These are phyloP conservation scores for Sebastes fasciatus DNA, from an alignment of 2,113 vertebrate genomes.

Conservation along the genomic window DNA sequence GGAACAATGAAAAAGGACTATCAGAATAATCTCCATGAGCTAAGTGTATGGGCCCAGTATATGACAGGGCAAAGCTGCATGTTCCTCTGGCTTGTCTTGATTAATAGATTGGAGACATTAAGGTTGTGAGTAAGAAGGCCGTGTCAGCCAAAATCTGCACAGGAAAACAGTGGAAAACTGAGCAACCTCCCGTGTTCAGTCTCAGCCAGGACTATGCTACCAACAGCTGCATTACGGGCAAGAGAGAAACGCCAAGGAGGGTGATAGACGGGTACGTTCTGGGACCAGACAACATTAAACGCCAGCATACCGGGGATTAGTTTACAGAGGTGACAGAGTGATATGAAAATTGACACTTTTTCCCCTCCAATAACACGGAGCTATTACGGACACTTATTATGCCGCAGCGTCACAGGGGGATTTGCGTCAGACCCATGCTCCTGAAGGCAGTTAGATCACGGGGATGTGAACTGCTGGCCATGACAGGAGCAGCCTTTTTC, in stretches of 20 bases:
- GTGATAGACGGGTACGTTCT: conserved; percentile 23
- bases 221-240: conserved; percentile 34
- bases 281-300: conserved; percentile 47
- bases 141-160: conserved; percentile 34
- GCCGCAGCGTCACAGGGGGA: conserved; percentile 60
- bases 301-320: conserved; percentile 37
- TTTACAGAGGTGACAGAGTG: conserved; percentile 47
- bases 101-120: conserved; percentile 58
- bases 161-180: conserved; percentile 39
- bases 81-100: conserved; percentile 55
- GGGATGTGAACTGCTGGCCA: conserved; percentile 58
- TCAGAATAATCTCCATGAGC: conserved; percentile 49
- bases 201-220: conserved; percentile 24
- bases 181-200: conserved; percentile 21
- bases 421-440: conserved; percentile 62
- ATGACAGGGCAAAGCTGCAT: conserved; percentile 53
- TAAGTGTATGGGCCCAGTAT: conserved; percentile 40
- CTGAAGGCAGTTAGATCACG: conserved; percentile 65
- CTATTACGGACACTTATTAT: conserved; percentile 58
- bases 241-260: conserved; percentile 15
- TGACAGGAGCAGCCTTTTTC: conserved; percentile 64
- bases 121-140: conserved; percentile 31
- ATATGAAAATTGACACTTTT: conserved; percentile 59
- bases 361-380: conserved; percentile 53
- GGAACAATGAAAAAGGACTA: conserved; percentile 62